Conservation (phyloP, 1,140 invertebrate genomes). For the Drosophila guanche region DNA sequence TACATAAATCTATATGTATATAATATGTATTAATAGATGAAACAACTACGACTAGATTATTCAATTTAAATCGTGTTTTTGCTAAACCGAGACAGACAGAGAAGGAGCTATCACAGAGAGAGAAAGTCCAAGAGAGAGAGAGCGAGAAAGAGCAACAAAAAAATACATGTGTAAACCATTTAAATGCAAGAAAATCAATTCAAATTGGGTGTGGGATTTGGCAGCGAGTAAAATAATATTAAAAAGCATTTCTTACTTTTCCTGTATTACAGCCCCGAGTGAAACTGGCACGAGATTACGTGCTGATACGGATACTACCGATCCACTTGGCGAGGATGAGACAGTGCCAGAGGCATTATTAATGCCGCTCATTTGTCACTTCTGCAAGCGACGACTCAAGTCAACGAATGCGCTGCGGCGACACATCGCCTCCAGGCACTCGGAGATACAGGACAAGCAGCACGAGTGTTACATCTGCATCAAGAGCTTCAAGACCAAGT, state of each 20-base stretch:
- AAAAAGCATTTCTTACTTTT: no score
- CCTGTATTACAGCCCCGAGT: no score
- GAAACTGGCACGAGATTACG: not conserved
- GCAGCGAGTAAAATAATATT: no score
- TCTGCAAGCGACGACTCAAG: slow-evolving; percentile 74
- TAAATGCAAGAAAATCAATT: not conserved
- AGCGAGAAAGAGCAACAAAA: slow-evolving; percentile 11
- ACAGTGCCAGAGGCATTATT: slow-evolving; percentile 2
- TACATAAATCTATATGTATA: slow-evolving; percentile 31
- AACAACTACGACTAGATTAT: slow-evolving; percentile 31
- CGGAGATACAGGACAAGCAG: slow-evolving; percentile 71
- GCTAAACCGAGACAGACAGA: slow-evolving; percentile 11
- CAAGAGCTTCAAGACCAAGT: slow-evolving; percentile 82
- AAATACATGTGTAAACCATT: slow-evolving; percentile 52
- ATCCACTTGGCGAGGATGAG: slow-evolving; percentile 30
- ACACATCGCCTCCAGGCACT: slow-evolving; percentile 75
- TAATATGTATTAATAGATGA: slow-evolving; percentile 15
- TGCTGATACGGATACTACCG: not conserved
- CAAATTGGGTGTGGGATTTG: no score
- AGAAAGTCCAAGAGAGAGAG: slow-evolving; percentile 1
- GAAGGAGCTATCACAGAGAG: slow-evolving; percentile 16
- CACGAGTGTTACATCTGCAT: slow-evolving; percentile 73
- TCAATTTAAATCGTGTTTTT: slow-evolving; percentile 31
- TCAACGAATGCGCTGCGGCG: slow-evolving; percentile 72
- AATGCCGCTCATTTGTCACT: slow-evolving; percentile 52